Evolutionary conservation across 2,888 invertebrate species (phyloP).

Genomic region (Ochropleura plecta): DNA sequence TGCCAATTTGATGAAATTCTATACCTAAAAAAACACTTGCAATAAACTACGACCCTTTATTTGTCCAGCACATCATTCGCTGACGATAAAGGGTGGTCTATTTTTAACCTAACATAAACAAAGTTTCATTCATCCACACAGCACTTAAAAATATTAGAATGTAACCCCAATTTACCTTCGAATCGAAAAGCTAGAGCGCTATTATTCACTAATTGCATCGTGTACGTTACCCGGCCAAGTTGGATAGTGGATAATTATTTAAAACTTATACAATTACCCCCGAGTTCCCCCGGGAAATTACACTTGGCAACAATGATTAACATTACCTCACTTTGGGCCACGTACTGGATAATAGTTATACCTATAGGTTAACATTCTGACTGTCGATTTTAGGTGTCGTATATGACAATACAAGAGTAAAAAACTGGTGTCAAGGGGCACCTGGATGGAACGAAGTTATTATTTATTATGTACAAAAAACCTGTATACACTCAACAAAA

Average conservation of each 20-base stretch:
- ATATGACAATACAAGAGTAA: too few relatives aligned
- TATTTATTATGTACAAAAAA: too few relatives aligned
- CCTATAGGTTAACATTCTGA: conserved; percentile 7
- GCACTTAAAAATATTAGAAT: conserved; percentile 23
- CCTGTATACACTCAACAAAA: too few relatives aligned
- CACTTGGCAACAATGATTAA: conserved; percentile 60
- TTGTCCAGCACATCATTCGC: background rate
- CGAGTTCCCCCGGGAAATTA: conserved; percentile 70
- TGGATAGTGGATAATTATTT: conserved; percentile 70
- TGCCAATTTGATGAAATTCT: too few relatives aligned
- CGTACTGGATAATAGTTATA: conserved; percentile 2
- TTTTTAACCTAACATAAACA: background rate
- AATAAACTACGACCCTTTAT: background rate
- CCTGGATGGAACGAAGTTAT: too few relatives aligned
- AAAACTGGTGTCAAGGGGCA: too few relatives aligned
- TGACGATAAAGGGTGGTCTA: background rate
- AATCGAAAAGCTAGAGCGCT: conserved; percentile 35
- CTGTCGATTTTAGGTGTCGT: background rate
- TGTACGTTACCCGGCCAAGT: conserved; percentile 32
- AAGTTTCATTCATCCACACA: background rate
- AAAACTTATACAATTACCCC: conserved; percentile 69
- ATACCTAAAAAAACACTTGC: too few relatives aligned
- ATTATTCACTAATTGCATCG: conserved; percentile 53
- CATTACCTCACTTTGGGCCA: conserved; percentile 32
- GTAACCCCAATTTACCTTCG: background rate